Base-by-base conservation (phyloP, 2,797 vertebrate species). In the Malacoctenus gilli region DNA sequence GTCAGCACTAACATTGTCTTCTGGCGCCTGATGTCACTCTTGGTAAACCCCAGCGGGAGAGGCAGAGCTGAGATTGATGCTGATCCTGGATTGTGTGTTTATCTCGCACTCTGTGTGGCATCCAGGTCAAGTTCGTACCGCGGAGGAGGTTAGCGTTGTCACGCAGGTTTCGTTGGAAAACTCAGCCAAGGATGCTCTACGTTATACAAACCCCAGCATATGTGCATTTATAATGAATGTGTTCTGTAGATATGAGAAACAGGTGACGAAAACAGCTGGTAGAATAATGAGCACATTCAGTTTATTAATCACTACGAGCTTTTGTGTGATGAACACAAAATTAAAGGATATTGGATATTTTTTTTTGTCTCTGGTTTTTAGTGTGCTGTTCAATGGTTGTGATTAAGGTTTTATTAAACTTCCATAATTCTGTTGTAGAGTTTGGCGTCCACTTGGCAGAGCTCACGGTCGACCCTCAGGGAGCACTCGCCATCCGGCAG, bases 381-480 rank as follows among this genome's bases (percentile, higher is more conserved):
- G 25, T 28, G 25, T 28, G 25, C 25, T 28, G 25, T 28, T 28
- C 25, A 28, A 28, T 28, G 25, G 38, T 15, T 28, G n/a, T n/a
- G n/a, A n/a, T n/a, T n/a, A n/a, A n/a, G n/a, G n/a, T 36, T 53
- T 13, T 25, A 30, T 36, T 9, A 2, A 20, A n/a, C n/a, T 34
- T 1, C 0, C 35, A 2, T 3, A 3, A 31, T 13, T 30, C 46
- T 13, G 7, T 72, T 55, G 38, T 82, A 99, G 97, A 99, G 84
- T 99, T 99, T 85, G 97, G 97, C 11, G 95, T 99, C 72, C 97
- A 99, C 80, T 85, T 99, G 59, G 97, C 97, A 69, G 97, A 99
- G 72, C 92, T 99, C 75, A 99, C 97, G 1, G 95, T 99, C 2
- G 95, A 99, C 71, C 93, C 95, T 47, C 95, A 95, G 75, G 97